phyloP scores from a whole-genome alignment of 2,797 vertebrate genomes.

The Cossypha caffra region DNA sequence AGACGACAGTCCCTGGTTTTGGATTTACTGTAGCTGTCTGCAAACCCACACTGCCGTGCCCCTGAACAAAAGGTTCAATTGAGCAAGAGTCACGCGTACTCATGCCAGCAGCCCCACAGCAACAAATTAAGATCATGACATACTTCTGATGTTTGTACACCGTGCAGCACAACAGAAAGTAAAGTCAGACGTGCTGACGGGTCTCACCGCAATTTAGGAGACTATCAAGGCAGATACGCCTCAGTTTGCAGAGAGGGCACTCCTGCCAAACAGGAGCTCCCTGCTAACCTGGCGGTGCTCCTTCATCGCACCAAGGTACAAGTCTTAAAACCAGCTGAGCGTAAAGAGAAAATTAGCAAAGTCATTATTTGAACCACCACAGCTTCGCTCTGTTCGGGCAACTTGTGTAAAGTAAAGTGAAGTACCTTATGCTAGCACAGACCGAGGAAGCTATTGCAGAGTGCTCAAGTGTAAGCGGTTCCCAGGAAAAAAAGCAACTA shows the following conservation, averaged over 20 bases:
- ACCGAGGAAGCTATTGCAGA: background rate
- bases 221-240: background rate
- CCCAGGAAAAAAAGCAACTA: background rate
- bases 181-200: background rate
- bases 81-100: slow-evolving; percentile 52
- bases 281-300: background rate
- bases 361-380: background rate
- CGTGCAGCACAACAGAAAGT: slow-evolving; percentile 2
- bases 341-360: background rate
- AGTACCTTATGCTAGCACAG: background rate
- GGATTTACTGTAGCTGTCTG: slow-evolving; percentile 40
- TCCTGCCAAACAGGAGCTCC: background rate
- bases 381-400: background rate
- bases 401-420: background rate
- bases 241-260: background rate
- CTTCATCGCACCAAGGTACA: background rate
- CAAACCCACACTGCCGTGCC: slow-evolving; percentile 42
- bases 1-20: slow-evolving; percentile 1
- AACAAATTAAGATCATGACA: slow-evolving; percentile 63
- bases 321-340: background rate
- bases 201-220: background rate
- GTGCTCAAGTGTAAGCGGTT: background rate
- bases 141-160: slow-evolving; percentile 58
- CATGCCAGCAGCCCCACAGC: slow-evolving; percentile 56
- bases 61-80: slow-evolving; percentile 68